Evolutionary conservation across 2,888 invertebrate genomes (phyloP).

Genomic region (Linnaemya tessellans): DNA sequence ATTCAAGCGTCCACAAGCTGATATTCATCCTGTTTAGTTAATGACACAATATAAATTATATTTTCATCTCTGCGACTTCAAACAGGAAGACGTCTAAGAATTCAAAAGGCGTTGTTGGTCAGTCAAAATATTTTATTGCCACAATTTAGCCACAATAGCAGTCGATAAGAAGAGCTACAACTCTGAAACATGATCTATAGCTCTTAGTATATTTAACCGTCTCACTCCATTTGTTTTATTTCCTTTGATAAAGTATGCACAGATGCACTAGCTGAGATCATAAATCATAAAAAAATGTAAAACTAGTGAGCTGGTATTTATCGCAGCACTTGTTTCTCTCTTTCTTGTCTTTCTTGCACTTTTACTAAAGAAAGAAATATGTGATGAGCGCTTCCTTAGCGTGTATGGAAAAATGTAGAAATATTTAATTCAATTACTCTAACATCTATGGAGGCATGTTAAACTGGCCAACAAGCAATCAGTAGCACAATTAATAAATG

Average conservation of each 20-base stretch:
- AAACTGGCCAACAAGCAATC: constrained; percentile 33
- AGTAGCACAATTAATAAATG: constrained; percentile 43
- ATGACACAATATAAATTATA: constrained; percentile 21
- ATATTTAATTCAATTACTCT: constrained; percentile 60
- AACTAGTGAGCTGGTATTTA: constrained; percentile 60
- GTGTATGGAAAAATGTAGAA: constrained; percentile 12
- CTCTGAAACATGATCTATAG: constrained; percentile 50
- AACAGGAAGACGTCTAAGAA: constrained; percentile 41
- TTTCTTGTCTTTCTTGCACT: neutral
- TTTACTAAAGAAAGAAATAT: constrained; percentile 11
- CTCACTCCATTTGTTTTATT: constrained; percentile 35
- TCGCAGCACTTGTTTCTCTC: constrained; percentile 32
- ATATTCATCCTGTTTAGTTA: constrained; percentile 27
- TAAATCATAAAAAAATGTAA: constrained; percentile 59
- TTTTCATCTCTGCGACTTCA: neutral
- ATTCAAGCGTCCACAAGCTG: too few species aligned
- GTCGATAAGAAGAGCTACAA: neutral
- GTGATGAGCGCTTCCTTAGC: constrained; percentile 40
- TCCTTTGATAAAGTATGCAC: constrained; percentile 10
- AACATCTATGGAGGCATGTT: constrained; percentile 37
- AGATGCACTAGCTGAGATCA: constrained; percentile 21
- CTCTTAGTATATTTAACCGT: constrained; percentile 29
- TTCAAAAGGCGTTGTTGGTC: constrained; percentile 56
- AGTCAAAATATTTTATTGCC: constrained; percentile 59
- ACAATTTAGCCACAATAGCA: constrained; percentile 45